Conservation (phyloP, 2,113 vertebrate genomes). For the Benitochromis conjunctus region DNA sequence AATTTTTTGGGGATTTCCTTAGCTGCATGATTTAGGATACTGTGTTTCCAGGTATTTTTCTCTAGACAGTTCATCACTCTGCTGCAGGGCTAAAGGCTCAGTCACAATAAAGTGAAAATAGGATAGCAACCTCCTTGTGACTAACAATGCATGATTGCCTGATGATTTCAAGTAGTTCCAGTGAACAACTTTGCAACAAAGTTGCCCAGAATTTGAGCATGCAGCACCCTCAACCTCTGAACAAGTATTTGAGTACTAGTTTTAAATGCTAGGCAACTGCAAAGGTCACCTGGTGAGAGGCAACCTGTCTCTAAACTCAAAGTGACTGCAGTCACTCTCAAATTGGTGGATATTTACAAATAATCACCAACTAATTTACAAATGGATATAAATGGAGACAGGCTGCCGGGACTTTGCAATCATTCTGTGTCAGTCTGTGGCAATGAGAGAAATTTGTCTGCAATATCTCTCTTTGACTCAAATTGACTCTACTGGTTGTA, state of each 20-base stretch:
- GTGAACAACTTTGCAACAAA: background rate
- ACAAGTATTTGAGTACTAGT: background rate
- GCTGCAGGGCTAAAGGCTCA: background rate
- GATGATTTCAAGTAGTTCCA: background rate
- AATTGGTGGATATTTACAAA: background rate
- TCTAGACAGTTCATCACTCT: background rate
- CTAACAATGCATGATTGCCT: background rate
- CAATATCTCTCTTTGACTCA: background rate
- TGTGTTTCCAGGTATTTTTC: background rate
- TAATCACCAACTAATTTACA: fast-evolving
- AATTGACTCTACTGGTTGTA: background rate
- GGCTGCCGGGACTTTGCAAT: background rate
- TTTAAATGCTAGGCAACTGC: background rate
- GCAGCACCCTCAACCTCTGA: background rate
- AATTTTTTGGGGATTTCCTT: background rate
- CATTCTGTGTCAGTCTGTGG: background rate
- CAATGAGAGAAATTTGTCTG: background rate
- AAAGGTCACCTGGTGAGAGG: background rate
- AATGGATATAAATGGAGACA: background rate
- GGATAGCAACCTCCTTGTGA: fast-evolving
- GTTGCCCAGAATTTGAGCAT: background rate
- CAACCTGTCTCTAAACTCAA: background rate
- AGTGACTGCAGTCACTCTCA: background rate
- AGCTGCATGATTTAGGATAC: background rate
- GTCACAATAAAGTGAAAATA: background rate